A percentile compares a stretch with the other conserved stretches of the same genome.
Conservation (phyloP, 2,888 invertebrate species). For the Drosophila paranaensis region DNA sequence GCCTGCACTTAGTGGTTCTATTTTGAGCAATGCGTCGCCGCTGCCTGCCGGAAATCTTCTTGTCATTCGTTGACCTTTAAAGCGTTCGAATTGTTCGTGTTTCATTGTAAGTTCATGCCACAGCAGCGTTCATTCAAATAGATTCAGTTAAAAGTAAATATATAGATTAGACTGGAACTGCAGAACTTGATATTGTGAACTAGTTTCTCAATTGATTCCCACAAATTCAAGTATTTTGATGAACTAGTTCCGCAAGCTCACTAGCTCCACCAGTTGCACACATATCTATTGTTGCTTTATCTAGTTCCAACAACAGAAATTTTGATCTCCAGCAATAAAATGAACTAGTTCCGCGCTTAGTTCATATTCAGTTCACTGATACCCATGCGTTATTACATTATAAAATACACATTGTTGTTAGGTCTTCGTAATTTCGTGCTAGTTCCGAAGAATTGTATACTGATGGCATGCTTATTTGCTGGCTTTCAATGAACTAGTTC, state of each 20-base stretch:
- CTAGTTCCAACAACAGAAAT: too few relatives aligned
- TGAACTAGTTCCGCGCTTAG: neutral
- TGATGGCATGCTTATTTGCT: neutral
- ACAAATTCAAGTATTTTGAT: neutral
- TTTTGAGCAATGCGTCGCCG: conserved; percentile 54
- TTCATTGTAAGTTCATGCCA: conserved; percentile 25
- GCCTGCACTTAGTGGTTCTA: conserved; percentile 67
- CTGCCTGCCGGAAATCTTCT: conserved; percentile 71
- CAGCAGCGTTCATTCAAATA: conserved; percentile 21
- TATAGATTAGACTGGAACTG: neutral
- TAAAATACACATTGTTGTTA: neutral
- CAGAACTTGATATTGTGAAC: neutral
- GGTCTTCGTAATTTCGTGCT: neutral
- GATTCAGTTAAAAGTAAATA: neutral
- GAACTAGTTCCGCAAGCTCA: neutral
- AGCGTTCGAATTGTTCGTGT: conserved; percentile 34
- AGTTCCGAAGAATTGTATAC: neutral
- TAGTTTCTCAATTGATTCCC: neutral
- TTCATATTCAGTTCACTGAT: neutral
- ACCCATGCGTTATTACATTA: neutral
- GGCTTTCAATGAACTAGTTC: neutral
- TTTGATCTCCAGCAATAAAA: neutral
- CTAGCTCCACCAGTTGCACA: neutral
- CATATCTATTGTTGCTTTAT: neutral
- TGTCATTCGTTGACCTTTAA: conserved; percentile 79